phyloP scores from a whole-genome alignment of 2,888 invertebrate species.

The Chloroclystis v-ata region DNA sequence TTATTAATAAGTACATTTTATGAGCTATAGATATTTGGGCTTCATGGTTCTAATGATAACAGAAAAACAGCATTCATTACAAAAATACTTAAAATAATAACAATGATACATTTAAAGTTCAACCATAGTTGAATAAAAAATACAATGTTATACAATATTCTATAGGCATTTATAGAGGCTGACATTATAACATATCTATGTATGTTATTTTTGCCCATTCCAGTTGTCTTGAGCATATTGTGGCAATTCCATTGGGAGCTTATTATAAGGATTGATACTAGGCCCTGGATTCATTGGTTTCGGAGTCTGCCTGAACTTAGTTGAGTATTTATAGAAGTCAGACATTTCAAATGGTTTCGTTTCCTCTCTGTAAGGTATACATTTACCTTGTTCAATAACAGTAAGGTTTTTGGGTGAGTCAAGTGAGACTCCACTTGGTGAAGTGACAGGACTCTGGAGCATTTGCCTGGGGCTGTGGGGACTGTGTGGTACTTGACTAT shows the following conservation, averaged over 20 bases:
- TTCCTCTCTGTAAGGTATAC: conserved; percentile 94
- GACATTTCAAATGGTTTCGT: conserved; percentile 99
- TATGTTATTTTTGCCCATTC: conserved; percentile 52
- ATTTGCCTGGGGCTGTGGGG: conserved; percentile 56
- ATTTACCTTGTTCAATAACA: conserved; percentile 91
- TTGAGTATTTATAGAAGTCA: conserved; percentile 98
- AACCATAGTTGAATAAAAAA: no score
- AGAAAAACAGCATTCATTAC: no score
- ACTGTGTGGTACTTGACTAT: no score
- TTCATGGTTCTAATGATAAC: no score
- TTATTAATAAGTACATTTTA: no score
- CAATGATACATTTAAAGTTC: no score
- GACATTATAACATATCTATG: no score
- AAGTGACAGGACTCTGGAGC: conserved; percentile 57
- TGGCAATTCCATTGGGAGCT: conserved; percentile 66
- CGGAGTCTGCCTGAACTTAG: conserved; percentile 87
- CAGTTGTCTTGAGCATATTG: conserved; percentile 65
- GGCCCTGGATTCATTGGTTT: conserved; percentile 51
- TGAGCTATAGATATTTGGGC: no score
- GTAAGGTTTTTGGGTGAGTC: conserved; percentile 91
- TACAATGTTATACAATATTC: no score
- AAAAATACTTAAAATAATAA: no score
- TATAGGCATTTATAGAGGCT: no score
- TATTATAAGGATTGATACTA: conserved; percentile 49
- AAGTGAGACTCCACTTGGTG: conserved; percentile 76